A percentile compares a stretch with the other conserved stretches of the same genome.
Conservation (phyloP, 2,797 vertebrate species). For the Hippopotamyrus pictus region DNA sequence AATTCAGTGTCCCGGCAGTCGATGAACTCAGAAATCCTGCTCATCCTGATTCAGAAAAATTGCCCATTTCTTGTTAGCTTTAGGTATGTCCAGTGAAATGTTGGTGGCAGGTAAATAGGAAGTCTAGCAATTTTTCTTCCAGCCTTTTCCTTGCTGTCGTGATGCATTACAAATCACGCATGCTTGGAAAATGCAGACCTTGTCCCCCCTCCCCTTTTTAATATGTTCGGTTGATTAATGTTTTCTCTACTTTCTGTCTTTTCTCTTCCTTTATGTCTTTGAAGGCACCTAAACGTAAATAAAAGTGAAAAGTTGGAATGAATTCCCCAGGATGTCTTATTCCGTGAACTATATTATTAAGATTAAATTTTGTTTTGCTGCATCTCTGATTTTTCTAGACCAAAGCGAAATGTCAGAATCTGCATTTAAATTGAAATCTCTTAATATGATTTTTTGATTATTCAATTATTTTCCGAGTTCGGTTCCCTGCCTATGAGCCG, state of each 20-base stretch:
- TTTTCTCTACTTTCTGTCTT: not conserved
- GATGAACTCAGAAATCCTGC: not conserved
- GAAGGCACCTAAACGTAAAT: conserved; percentile 21
- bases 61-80: not conserved
- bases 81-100: not conserved
- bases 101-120: not conserved
- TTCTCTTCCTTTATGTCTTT: conserved; percentile 1
- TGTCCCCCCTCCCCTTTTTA: not conserved
- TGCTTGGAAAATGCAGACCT: not conserved
- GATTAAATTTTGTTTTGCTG: conserved; percentile 16
- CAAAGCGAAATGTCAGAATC: conserved; percentile 61
- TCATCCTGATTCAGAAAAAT: not conserved
- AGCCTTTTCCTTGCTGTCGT: not conserved
- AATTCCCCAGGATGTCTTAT: not conserved
- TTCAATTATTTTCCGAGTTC: conserved; percentile 48
- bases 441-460: conserved; percentile 61
- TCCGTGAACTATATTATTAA: conserved; percentile 18
- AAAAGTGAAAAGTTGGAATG: conserved; percentile 10
- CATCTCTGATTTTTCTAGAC: conserved; percentile 4
- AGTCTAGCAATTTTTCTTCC: not conserved
- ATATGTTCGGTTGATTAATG: not conserved
- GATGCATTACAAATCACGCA: conserved; percentile 10
- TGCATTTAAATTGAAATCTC: conserved; percentile 64
- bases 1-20: not conserved
- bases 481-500: conserved; percentile 7